phyloP scores from a whole-genome alignment of 1,140 invertebrate species.

The Drosophila santomea region DNA sequence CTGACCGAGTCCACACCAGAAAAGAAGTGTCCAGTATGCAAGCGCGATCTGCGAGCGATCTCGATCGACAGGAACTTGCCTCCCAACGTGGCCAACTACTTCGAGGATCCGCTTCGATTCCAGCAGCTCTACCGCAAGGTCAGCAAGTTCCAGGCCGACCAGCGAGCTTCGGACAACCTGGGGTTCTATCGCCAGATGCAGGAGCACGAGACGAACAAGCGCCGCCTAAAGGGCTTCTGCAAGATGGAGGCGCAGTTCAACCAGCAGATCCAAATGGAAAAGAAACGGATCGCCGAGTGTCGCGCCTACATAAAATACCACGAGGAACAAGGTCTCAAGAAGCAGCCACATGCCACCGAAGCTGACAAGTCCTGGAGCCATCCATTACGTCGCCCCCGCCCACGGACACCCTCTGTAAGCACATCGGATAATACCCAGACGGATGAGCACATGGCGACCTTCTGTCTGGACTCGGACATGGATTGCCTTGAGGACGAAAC shows the following conservation, averaged over 20 bases:
- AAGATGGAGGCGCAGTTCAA: constrained; percentile 47
- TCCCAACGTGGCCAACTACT: constrained; percentile 38
- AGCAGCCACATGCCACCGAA: background rate
- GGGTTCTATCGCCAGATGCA: constrained; percentile 13
- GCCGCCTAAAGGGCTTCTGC: constrained; percentile 25
- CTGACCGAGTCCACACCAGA: background rate
- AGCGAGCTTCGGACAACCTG: constrained; percentile 26
- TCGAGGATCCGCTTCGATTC: constrained; percentile 39
- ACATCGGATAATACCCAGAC: constrained; percentile 1
- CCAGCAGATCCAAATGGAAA: constrained; percentile 26
- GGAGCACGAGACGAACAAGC: background rate
- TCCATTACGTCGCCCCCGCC: background rate
- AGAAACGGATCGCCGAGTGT: constrained; percentile 24
- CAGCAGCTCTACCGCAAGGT: constrained; percentile 41
- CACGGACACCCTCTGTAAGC: background rate
- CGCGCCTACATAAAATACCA: constrained; percentile 29
- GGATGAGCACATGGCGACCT: background rate
- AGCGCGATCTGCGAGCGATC: background rate
- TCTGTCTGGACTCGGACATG: background rate
- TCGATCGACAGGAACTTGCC: constrained; percentile 46
- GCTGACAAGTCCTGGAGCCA: background rate
- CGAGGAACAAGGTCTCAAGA: background rate
- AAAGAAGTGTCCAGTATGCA: constrained; percentile 45
- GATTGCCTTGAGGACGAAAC: background rate
- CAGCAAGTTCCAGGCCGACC: constrained; percentile 51